Percentiles rank a stretch among this genome's conserved stretches.
phyloP scores from a whole-genome alignment of 2,888 invertebrate species.

The Phlogophora meticulosa region DNA sequence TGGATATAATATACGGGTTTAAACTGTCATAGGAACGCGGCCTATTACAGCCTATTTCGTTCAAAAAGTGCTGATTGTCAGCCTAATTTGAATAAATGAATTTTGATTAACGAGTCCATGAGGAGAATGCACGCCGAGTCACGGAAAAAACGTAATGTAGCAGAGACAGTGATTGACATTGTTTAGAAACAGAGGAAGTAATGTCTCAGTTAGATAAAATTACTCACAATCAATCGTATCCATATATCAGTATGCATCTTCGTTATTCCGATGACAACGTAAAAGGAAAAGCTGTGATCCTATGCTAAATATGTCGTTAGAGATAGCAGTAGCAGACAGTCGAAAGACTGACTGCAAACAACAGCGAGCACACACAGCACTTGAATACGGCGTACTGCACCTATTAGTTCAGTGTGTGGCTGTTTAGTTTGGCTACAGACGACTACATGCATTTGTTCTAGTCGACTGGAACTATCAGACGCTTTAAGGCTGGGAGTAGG shows the following conservation, averaged over 20 bases:
- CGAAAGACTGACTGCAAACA: conserved; percentile 37
- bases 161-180: conserved; percentile 28
- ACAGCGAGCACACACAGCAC: conserved; percentile 39
- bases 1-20: too few relatives aligned
- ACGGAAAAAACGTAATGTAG: conserved; percentile 16
- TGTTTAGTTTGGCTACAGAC: conserved; percentile 18
- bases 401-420: conserved; percentile 23
- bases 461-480: conserved; percentile 25
- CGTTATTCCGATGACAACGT: conserved; percentile 49
- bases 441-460: conserved; percentile 33
- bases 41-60: too few relatives aligned
- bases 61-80: too few relatives aligned
- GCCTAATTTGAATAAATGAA: too few relatives aligned
- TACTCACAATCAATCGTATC: conserved; percentile 51
- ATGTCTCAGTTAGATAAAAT: conserved; percentile 24
- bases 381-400: conserved; percentile 31
- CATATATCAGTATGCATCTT: conserved; percentile 24
- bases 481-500: conserved; percentile 34
- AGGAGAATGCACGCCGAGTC: neutral
- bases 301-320: conserved; percentile 35
- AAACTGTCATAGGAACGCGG: too few relatives aligned
- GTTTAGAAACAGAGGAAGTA: conserved; percentile 29
- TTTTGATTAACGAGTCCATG: too few relatives aligned
- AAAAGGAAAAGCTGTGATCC: conserved; percentile 53
- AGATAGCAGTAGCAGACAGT: conserved; percentile 45